phyloP scores from a whole-genome alignment of 2,888 invertebrate genomes.

The Cephus pygmeus region DNA sequence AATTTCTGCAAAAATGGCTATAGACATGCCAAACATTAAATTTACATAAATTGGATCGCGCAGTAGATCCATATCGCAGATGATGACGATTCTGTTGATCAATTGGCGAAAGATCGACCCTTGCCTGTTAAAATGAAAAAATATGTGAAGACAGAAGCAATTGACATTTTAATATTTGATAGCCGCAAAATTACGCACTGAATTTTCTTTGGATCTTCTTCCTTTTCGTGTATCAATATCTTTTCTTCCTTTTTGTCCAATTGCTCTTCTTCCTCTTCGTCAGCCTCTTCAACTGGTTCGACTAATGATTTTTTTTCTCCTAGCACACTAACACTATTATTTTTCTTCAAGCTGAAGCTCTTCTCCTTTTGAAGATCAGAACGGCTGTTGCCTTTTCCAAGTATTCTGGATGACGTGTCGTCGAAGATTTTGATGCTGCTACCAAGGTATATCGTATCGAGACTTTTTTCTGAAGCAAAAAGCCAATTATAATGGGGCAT shows the following conservation, averaged over 20 bases:
- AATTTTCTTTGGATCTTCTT: slow-evolving; percentile 54
- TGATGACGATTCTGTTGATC: slow-evolving; percentile 64
- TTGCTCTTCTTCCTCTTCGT: slow-evolving; percentile 44
- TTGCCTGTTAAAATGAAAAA: background rate
- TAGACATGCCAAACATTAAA: slow-evolving; percentile 75
- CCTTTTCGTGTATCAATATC: slow-evolving; percentile 36
- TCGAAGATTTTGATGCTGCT: slow-evolving; percentile 73
- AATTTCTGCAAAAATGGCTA: slow-evolving; percentile 77
- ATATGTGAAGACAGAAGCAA: background rate
- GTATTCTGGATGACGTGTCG: slow-evolving; percentile 39
- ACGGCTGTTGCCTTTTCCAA: background rate
- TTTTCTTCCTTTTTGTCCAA: slow-evolving; percentile 46
- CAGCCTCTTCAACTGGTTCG: slow-evolving; percentile 23
- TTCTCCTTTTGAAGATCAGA: background rate
- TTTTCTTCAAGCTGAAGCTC: background rate
- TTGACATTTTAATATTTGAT: background rate
- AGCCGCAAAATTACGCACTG: slow-evolving; percentile 13
- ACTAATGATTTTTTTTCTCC: background rate
- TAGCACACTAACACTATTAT: background rate
- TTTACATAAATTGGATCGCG: slow-evolving; percentile 76
- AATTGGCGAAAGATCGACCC: background rate
- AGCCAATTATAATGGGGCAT: background rate
- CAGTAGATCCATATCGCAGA: slow-evolving; percentile 76
- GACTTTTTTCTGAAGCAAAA: slow-evolving; percentile 42
- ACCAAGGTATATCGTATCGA: slow-evolving; percentile 70